These are phyloP conservation scores for Carettochelys insculpta DNA, from an alignment of 2,113 vertebrate genomes.

Conservation along the genomic window DNA sequence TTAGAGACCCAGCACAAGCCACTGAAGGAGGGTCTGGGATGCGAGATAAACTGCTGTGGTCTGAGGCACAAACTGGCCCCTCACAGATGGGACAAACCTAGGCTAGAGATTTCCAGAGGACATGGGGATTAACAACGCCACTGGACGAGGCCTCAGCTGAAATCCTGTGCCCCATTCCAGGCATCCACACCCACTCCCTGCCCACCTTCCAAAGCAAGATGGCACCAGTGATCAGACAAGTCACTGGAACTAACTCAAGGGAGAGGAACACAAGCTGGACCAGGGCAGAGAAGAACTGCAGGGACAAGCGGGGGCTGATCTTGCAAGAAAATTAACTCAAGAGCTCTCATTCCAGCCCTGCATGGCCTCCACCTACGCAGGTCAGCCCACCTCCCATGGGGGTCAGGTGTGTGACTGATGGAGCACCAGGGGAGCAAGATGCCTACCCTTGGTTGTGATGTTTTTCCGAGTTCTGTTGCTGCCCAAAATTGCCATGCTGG, in stretches of 20 bases:
- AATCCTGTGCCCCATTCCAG: neutral
- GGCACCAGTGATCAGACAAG: neutral
- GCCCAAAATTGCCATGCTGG: conserved; percentile 43
- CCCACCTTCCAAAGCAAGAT: neutral
- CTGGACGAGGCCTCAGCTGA: neutral
- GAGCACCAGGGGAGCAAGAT: neutral
- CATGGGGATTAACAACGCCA: neutral
- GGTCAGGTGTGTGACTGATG: neutral
- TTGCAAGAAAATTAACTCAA: neutral
- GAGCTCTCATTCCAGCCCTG: neutral
- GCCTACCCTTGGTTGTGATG: conserved; percentile 66
- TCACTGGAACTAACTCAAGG: neutral
- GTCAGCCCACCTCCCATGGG: neutral
- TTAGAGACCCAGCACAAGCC: no score
- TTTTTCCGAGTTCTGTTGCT: conserved; percentile 64
- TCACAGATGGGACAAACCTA: neutral
- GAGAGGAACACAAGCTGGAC: neutral
- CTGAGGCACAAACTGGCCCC: neutral
- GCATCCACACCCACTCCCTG: neutral
- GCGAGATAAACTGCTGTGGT: neutral
- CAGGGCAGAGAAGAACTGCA: no score
- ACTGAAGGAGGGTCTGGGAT: neutral
- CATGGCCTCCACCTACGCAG: neutral
- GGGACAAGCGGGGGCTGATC: neutral
- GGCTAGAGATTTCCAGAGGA: neutral